Percentiles rank a stretch among this genome's conserved stretches.
phyloP scores from a whole-genome alignment of 2,113 vertebrate genomes.

The Potamarius usumacintae region DNA sequence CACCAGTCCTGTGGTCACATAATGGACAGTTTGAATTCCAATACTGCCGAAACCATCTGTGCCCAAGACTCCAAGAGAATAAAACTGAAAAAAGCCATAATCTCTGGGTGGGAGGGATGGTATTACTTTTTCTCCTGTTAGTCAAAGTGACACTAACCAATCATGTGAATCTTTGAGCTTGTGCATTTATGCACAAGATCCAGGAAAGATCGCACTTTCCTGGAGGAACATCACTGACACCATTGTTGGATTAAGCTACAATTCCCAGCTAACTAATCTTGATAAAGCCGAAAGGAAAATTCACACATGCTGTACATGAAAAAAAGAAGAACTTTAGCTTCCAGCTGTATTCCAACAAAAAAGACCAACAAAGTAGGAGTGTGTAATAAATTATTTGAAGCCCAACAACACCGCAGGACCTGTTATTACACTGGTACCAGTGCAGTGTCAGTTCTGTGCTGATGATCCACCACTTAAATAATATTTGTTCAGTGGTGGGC shows the following conservation, averaged over 20 bases:
- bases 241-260: neutral
- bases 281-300: neutral
- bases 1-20: neutral
- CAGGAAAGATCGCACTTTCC: neutral
- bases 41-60: too few relatives aligned
- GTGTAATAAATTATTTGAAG: neutral
- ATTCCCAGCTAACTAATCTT: neutral
- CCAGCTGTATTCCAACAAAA: neutral
- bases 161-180: neutral
- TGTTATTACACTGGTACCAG: neutral
- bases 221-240: neutral
- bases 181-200: neutral
- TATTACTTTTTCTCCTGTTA: neutral
- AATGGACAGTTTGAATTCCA: too few relatives aligned
- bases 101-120: neutral
- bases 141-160: neutral
- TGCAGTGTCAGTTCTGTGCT: neutral
- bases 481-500: neutral
- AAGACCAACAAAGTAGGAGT: neutral
- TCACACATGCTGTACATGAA: neutral
- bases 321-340: neutral
- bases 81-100: neutral
- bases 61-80: too few relatives aligned
- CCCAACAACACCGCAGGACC: neutral
- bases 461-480: neutral